A percentile compares a stretch with the other conserved stretches of the same genome.
Conservation (phyloP, 2,888 invertebrate genomes). For the Amphimallon solstitiale region DNA sequence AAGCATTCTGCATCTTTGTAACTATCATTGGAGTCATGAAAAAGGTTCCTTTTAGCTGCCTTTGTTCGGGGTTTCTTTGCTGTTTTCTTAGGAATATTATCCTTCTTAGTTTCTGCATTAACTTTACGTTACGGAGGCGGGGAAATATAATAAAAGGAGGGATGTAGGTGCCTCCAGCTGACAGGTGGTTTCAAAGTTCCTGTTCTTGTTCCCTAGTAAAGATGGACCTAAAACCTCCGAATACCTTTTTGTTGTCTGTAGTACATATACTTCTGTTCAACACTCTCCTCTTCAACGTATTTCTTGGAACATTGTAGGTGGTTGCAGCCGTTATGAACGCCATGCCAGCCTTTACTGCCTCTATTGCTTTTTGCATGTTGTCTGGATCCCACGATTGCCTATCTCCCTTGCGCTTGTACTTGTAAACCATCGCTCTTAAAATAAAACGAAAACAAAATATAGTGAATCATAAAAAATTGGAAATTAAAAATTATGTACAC, state of each 20-base stretch:
- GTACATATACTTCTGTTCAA: background rate
- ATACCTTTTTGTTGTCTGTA: conserved; percentile 2
- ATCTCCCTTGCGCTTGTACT: background rate
- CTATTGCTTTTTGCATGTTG: conserved; percentile 16
- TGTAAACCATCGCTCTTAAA: conserved; percentile 17
- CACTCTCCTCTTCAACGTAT: background rate
- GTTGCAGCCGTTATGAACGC: conserved; percentile 5
- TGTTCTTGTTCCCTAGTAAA: conserved; percentile 6
- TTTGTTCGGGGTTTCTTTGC: background rate
- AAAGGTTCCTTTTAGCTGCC: background rate
- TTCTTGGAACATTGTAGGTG: background rate
- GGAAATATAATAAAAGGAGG: conserved; percentile 40
- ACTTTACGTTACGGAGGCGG: conserved; percentile 6
- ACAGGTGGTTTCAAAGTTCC: background rate
- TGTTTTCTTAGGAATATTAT: background rate
- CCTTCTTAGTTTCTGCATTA: background rate
- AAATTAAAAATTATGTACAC: background rate
- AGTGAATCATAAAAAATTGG: background rate
- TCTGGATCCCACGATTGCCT: conserved; percentile 15
- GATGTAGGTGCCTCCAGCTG: conserved; percentile 40
- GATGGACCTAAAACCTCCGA: background rate
- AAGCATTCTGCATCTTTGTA: background rate
- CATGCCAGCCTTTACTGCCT: background rate
- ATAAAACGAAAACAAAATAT: no score
- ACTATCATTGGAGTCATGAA: background rate